phyloP scores from a whole-genome alignment of 2,113 vertebrate species.

The Carettochelys insculpta region DNA sequence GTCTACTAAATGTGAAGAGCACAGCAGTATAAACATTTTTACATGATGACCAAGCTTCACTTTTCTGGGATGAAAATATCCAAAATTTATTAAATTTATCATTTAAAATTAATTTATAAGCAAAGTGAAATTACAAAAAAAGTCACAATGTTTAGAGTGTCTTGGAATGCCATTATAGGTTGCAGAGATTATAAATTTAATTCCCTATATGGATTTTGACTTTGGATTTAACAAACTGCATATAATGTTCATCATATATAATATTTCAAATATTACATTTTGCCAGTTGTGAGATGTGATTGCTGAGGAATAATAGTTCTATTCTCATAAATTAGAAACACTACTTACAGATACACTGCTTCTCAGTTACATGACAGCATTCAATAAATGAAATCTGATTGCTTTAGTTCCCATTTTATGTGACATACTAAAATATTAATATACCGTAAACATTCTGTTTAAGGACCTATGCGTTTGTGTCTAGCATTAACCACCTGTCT shows the following conservation, averaged over 20 bases:
- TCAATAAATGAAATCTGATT: background rate
- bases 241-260: background rate
- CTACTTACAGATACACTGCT: no score
- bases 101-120: accelerated
- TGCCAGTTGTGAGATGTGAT: background rate
- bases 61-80: background rate
- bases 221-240: background rate
- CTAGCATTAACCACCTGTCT: background rate
- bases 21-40: background rate
- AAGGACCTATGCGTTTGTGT: background rate
- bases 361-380: background rate
- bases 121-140: background rate
- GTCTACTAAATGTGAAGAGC: background rate
- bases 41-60: background rate
- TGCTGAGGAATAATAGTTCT: background rate
- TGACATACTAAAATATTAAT: background rate
- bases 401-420: background rate
- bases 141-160: background rate
- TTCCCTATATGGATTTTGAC: background rate
- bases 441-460: background rate
- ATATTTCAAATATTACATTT: background rate
- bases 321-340: background rate
- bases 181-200: background rate
- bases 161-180: background rate
- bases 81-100: background rate